phyloP scores from a whole-genome alignment of 2,797 vertebrate species.

The Pseudochromis fuscus region DNA sequence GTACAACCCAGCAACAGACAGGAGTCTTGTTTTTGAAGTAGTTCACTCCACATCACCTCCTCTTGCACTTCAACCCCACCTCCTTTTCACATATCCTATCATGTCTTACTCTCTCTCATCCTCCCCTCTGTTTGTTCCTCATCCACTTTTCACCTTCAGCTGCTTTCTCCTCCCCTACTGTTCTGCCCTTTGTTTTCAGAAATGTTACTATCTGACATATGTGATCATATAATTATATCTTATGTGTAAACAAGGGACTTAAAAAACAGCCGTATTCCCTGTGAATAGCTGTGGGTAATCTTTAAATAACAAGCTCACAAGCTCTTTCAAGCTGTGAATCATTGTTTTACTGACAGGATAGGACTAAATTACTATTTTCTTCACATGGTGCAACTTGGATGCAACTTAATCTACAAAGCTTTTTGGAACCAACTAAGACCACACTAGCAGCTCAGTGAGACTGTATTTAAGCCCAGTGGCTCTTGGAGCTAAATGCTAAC shows the following conservation, averaged over 20 bases:
- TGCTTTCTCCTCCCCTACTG: background rate
- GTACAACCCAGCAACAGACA: slow-evolving; percentile 56
- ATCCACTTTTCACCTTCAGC: background rate
- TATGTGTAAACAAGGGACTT: background rate
- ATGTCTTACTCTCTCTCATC: background rate
- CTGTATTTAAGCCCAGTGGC: too few species aligned
- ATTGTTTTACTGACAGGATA: slow-evolving; percentile 7
- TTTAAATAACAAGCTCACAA: too few species aligned
- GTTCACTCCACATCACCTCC: slow-evolving; percentile 39
- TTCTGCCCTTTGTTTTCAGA: background rate
- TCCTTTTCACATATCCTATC: slow-evolving; percentile 23
- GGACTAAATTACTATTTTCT: background rate
- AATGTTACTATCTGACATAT: background rate
- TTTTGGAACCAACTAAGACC: background rate
- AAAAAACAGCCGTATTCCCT: background rate
- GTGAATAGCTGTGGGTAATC: too few species aligned
- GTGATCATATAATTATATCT: slow-evolving; percentile 12
- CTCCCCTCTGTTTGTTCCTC: slow-evolving; percentile 4
- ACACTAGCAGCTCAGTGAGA: too few species aligned
- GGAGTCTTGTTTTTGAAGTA: slow-evolving; percentile 60
- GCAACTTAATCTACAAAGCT: background rate
- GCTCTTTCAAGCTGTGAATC: background rate
- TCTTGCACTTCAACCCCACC: slow-evolving; percentile 14
- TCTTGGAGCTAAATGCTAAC: too few species aligned
- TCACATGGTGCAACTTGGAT: background rate